Evolutionary conservation across 2,113 vertebrate species (phyloP).

Genomic region (Apodemus speciosus): DNA sequence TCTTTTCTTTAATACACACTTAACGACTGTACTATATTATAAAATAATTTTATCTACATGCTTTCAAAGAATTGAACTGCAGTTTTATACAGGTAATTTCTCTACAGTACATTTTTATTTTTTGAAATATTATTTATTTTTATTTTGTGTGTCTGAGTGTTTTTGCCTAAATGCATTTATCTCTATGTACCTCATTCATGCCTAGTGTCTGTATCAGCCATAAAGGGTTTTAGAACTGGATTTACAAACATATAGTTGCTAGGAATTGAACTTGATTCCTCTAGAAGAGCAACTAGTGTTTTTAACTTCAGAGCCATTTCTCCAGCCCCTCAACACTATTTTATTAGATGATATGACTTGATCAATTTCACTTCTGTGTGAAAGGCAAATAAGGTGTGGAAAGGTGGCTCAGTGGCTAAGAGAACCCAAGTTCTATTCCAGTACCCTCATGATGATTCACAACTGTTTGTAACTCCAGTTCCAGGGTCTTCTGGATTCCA

Average conservation of each 20-base stretch:
- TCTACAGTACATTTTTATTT: neutral
- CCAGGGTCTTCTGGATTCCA: neutral
- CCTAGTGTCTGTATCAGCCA: neutral
- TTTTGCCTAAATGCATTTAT: neutral
- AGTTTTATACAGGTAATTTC: constrained; percentile 25
- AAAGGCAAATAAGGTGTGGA: neutral
- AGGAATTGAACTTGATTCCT: neutral
- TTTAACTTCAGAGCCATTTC: neutral
- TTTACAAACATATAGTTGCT: neutral
- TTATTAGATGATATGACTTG: neutral
- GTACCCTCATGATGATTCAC: neutral
- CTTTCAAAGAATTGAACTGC: constrained; percentile 35
- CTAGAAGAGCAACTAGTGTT: neutral
- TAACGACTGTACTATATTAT: neutral
- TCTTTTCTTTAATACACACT: constrained; percentile 10
- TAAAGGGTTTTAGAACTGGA: neutral
- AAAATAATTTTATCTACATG: neutral
- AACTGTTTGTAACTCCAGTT: neutral
- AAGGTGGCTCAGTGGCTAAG: neutral
- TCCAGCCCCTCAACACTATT: neutral
- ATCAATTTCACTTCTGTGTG: constrained; percentile 28
- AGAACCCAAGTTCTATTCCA: neutral
- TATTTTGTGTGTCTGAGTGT: neutral
- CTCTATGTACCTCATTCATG: neutral
- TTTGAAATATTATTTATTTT: neutral